These are phyloP conservation scores for Austrolebias charrua DNA, from an alignment of 2,797 vertebrate genomes.

Conservation along the genomic window DNA sequence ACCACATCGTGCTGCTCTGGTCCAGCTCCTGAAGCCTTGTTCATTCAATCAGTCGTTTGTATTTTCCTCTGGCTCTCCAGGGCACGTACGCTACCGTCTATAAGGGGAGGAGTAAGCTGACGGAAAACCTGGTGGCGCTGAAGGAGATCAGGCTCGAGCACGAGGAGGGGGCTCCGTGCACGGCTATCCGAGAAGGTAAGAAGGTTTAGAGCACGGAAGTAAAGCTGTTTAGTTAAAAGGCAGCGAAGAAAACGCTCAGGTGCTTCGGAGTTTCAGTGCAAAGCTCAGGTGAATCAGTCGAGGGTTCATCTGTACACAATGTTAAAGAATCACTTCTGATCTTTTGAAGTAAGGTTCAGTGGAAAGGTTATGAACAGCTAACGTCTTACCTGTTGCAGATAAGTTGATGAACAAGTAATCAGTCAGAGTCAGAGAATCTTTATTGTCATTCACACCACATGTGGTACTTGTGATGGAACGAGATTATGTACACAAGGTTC, in stretches of 20 bases:
- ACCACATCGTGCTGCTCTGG: background rate
- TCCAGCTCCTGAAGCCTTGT: background rate
- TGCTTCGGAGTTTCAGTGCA: background rate
- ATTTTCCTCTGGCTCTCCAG: slow-evolving; percentile 59
- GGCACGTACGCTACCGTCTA: slow-evolving; percentile 95
- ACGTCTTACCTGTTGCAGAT: no score
- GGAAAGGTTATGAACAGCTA: no score
- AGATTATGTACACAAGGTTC: no score
- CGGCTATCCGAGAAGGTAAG: slow-evolving; percentile 94
- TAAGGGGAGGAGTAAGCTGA: slow-evolving; percentile 95
- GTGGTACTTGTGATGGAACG: no score
- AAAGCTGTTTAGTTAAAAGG: background rate
- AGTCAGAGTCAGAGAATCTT: no score
- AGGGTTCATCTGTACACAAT: background rate
- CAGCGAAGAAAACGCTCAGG: background rate
- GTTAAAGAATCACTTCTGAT: background rate
- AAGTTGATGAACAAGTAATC: no score
- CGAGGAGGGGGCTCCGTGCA: slow-evolving; percentile 94
- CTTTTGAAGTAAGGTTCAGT: no score
- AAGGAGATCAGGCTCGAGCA: slow-evolving; percentile 96
- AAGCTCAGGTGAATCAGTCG: background rate
- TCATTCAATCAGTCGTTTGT: background rate
- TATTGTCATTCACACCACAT: no score
- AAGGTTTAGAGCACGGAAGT: background rate
- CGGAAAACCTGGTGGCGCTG: slow-evolving; percentile 93